Base-by-base conservation (phyloP, 2,797 vertebrate species). In the Catostomus latipinnis region DNA sequence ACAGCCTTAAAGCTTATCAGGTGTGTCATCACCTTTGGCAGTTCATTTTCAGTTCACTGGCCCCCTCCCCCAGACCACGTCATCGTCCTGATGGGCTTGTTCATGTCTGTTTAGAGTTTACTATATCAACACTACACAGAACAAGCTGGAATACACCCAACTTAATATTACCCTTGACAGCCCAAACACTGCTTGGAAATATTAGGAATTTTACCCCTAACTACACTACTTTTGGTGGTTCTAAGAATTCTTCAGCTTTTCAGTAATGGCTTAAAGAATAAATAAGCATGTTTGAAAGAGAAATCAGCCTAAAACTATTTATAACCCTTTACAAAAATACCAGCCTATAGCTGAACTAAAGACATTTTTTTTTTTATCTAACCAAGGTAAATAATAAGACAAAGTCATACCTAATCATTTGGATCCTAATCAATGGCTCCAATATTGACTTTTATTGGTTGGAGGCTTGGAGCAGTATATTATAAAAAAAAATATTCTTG, bases 41-140 rank as follows among this genome's bases (percentile, higher is more conserved):
- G 50, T 71, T 58, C 53, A 34, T 62, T 74, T 43, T 67, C 54
- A 76, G 77, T 71, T 71, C 62, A 43, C 14, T 1, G 0, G 43
- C 22, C 56, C 22, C 58, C 54, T 70, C 16, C 18, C n/a, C 13
- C 71, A 0, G 8, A 12, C 6, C 5, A 52, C 1, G 4, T 61
- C 69, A 66, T 61, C 54, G 81, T 74, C 80, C 50, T 78, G 73
- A 83, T 84, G 77, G 66, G 80, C 71, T 82, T 76, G 62, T 69
- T 71, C 65, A 61, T 71, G 73, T 76, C 76, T 86, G 82, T 86
- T 84, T 81, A 16, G 61, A 82, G 84, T 86, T 86, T 86, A 80
- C 79, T 18, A 52, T 86, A 65, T 86, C 82, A 86, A 86, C 85
- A 86, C 54, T 77, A 57, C 71, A 66, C 73, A 63, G 72, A 75